Evolutionary conservation across 2,797 vertebrate species (phyloP), one percentile per base, ranked within the genome.

Genomic region (Anabacerthia variegaticeps): DNA sequence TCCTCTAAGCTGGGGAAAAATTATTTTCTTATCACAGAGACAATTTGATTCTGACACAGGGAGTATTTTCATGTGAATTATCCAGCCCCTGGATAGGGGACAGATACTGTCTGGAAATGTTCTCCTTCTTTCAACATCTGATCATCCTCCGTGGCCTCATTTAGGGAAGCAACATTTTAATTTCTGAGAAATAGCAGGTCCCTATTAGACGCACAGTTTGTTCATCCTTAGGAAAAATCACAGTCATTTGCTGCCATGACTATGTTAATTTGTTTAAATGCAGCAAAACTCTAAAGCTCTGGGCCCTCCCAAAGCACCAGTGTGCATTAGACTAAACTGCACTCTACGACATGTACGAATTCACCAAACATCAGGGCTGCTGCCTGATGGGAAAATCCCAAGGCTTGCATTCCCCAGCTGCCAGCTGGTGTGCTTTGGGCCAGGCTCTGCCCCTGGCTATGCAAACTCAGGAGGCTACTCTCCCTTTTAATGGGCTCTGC

Each of bases 51-150:
- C 93, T 92, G 95, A 93, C 72, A 91, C 14, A 66, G 62, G 19
- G 58, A 81, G 81, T 63, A 85, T 88, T 95, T 91, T 88, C 93
- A 92, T 44, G 85, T 2, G 65, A 92, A 96, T 93, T 91, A 94
- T 56, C 77, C 80, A 85, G 72, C 76, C 72, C 51, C 19, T 54
- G 30, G 30, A 32, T 32, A 54, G 52, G 30, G 52, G 52, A 54
- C 74, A 92, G 89, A 89, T 81, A 81, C 62, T 92, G 88, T 46
- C 75, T 94, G 85, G 86, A 73, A 88, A 81, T n/a, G 75, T 52
- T 76, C 95, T 90, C 39, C 75, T 92, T 90, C 92, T 86, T 92
- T 78, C 65, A 88, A 95, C 72, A 75, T 95, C 89, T 89, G 93
- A 97, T 97, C 93, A 96, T 78, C 39, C 82, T 80, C 51, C 39